Base-by-base conservation (phyloP, 92 coral and sea anemone genomes). In the Phenganax stokvisi region DNA sequence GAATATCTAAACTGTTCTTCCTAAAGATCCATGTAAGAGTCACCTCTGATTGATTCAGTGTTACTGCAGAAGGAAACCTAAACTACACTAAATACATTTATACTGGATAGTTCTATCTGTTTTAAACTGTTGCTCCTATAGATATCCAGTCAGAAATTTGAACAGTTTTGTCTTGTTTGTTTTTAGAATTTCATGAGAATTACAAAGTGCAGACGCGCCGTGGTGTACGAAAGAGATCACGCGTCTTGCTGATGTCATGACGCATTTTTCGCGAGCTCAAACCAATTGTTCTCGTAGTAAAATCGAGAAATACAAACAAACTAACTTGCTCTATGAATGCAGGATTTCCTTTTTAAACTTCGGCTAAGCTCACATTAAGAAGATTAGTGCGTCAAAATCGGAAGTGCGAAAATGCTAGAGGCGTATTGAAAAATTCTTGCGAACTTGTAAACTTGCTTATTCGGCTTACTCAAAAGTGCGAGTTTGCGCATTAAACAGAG, bases 301-400 rank as follows among this genome's bases (percentile, higher is more conserved):
- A 25, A 16, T 55, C n/a, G 51, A 12, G 65, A 0, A 44, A 57
- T 0, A 25, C 25, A 17, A 25, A 75, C 31, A 17, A 55, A 17
- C 13, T 10, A 9, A 15, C 66, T 8, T 9, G 44, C 60, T 55
- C 31, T 16, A 16, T 56, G 30, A 37, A 58, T 64, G 12, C 70
- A 76, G 81, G 81, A 76, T 76, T 76, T 76, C 81, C 81, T 57
- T 31, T 31, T 76, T 59, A 57, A 76, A 76, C 70, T 76, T 59
- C n/a, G 44, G 69, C 30, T 57, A 76, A 76, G 71, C 64, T 37
- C 54, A 31, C 56, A 76, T 76, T 76, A 76, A 10, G 9, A 25
- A 44, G 9, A 11, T 76, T 12, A 76, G 44, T 51, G 54, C 81
- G 37, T 59, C 51, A 76, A 58, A 76, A 64, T 76, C 81, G 81